Base-by-base conservation (phyloP, 2,113 vertebrate genomes). In the Clarias macrocephalus region DNA sequence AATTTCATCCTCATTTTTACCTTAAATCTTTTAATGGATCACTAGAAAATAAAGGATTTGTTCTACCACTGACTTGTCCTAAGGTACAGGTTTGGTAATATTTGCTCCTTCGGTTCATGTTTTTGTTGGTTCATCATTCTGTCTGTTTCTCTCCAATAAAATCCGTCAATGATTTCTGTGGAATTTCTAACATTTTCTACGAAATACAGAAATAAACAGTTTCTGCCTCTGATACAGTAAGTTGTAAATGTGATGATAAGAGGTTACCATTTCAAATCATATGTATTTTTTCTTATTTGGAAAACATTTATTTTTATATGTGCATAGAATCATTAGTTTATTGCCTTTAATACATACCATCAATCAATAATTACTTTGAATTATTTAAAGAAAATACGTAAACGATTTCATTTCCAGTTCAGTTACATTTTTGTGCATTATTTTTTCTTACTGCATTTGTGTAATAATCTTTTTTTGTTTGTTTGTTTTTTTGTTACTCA, bases 371-470 rank as follows among this genome's bases (percentile, higher is more conserved):
- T 57, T 63, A 25, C 62, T 59, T 88, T 52, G 18, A 19, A 54
- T 66, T 60, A 52, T 42, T 88, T 73, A 75, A 54, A 30, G 19
- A 56, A 73, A 85, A 80, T 57, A 80, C 54, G 42, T 57, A 0
- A 18, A 60, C 25, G 62, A 80, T 54, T 57, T 80, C 18, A 80
- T 9, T 72, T 63, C 33, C 33, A 68, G 70, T n/a, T 72, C 33
- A 56, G 3, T 86, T 28, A 23, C 15, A 15, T 19, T 72, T 33
- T 80, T 7, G 56, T 84, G 56, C 28, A 23, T 23, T 19, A 21
- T 73, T 83, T 54, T 88, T 82, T 87, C 84, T 93, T 94, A 88
- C 85, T 93, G 86, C 88, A 89, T 89, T 92, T 88, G 92, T 88
- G 91, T 56, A 21, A 82, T 80, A 21, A 2, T 2, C 79, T 85